Conservation (phyloP, 2,113 vertebrate genomes). For the Elaphurus davidianus region DNA sequence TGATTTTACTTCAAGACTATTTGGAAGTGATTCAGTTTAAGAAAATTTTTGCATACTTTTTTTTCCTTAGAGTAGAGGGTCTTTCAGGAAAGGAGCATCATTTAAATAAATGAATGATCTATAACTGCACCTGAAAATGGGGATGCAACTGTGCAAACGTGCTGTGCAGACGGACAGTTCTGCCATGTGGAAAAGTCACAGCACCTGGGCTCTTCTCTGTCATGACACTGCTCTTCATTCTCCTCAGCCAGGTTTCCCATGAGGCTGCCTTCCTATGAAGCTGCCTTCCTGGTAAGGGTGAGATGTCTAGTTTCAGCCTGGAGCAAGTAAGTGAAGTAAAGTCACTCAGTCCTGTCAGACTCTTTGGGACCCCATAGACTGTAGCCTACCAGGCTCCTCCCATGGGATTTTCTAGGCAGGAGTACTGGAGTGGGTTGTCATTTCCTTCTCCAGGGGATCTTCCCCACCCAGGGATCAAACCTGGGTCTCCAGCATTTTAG, state of each 20-base stretch:
- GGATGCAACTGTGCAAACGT: neutral
- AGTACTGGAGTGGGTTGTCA: too few species aligned
- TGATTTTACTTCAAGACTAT: neutral
- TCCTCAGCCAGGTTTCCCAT: neutral
- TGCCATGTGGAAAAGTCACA: neutral
- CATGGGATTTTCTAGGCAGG: too few species aligned
- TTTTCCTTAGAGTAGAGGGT: neutral
- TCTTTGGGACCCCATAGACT: too few species aligned
- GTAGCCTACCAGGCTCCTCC: too few species aligned
- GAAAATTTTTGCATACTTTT: neutral
- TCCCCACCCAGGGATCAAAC: too few species aligned
- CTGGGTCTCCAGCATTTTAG: too few species aligned
- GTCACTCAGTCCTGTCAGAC: too few species aligned
- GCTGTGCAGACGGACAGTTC: neutral
- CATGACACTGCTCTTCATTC: neutral
- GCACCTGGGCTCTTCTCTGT: neutral
- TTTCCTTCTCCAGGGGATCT: too few species aligned
- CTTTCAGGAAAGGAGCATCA: neutral
- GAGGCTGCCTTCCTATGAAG: neutral
- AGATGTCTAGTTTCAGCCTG: neutral
- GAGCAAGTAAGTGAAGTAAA: too few species aligned
- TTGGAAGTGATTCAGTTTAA: neutral
- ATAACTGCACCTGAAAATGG: neutral
- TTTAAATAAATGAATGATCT: neutral
- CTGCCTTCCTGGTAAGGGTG: neutral